phyloP scores from a whole-genome alignment of 1,140 invertebrate genomes.

The Ooceraea biroi region DNA sequence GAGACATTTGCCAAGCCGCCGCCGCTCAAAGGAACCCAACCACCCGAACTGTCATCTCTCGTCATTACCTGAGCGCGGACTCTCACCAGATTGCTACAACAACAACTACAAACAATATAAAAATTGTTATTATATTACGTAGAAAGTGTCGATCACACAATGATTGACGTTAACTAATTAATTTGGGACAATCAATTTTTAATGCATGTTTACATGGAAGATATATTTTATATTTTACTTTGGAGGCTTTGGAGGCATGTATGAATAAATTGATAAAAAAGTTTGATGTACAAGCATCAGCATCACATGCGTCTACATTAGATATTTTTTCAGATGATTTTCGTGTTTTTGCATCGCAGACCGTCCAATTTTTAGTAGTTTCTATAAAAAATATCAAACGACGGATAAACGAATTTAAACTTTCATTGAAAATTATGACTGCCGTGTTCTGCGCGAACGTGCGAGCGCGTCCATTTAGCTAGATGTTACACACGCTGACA shows the following conservation, averaged over 20 bases:
- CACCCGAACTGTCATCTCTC: constrained; percentile 97
- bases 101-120: constrained; percentile 89
- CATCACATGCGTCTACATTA: background rate
- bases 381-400: background rate
- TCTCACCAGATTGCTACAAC: constrained; percentile 96
- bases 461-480: constrained; percentile 59
- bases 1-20: constrained; percentile 97
- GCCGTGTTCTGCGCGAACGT: constrained; percentile 4
- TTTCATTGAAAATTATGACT: background rate
- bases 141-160: background rate
- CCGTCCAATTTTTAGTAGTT: background rate
- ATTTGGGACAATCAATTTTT: no score
- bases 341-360: background rate
- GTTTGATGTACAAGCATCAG: background rate
- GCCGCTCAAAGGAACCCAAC: constrained; percentile 97
- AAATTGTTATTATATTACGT: constrained; percentile 14
- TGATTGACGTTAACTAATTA: no score
- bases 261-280: no score
- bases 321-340: background rate
- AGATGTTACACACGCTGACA: constrained; percentile 77
- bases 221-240: no score
- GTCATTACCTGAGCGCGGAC: constrained; percentile 99
- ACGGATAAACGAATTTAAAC: background rate
- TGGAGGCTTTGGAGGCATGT: no score
- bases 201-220: no score